Evolutionary conservation across 1,140 invertebrate genomes (phyloP).

Genomic region (Drosophila hydei): DNA sequence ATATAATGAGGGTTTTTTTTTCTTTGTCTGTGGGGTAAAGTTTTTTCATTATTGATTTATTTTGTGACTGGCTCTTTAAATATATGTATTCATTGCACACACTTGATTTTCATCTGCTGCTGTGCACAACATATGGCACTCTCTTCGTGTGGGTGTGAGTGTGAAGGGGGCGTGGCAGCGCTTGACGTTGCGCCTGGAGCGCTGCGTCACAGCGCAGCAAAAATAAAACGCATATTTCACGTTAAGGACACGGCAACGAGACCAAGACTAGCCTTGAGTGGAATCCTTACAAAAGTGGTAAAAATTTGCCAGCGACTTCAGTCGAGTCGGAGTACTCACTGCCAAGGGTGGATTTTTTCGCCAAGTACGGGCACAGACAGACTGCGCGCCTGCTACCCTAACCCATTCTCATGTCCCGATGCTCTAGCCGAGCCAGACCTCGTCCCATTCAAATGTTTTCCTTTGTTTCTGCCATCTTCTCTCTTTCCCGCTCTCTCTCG

Average conservation of each 20-base stretch:
- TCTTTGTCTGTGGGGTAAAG: slow-evolving; percentile 22
- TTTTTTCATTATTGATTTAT: slow-evolving; percentile 71
- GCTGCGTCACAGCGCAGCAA: slow-evolving; percentile 30
- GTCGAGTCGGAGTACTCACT: slow-evolving; percentile 25
- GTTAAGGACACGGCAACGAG: not conserved
- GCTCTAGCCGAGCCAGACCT: not conserved
- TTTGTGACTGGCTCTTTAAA: slow-evolving; percentile 32
- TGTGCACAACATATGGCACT: slow-evolving; percentile 30
- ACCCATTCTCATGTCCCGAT: slow-evolving; percentile 5
- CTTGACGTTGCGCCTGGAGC: slow-evolving; percentile 45
- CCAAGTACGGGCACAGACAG: slow-evolving; percentile 63
- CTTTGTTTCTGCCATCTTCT: slow-evolving; percentile 61
- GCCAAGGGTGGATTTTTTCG: slow-evolving; percentile 67
- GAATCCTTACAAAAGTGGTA: slow-evolving; percentile 81
- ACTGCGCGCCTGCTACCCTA: slow-evolving; percentile 9
- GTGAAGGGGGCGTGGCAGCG: slow-evolving; percentile 27
- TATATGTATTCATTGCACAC: slow-evolving; percentile 60
- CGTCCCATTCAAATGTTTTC: slow-evolving; percentile 49
- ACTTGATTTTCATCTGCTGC: slow-evolving; percentile 69
- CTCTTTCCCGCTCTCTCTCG: slow-evolving; percentile 14
- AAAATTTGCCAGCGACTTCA: slow-evolving; percentile 65
- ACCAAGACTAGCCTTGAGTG: slow-evolving; percentile 63
- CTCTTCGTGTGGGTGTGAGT: not conserved
- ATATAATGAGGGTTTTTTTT: not conserved
- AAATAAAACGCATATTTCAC: slow-evolving; percentile 41